Percentiles rank a stretch among this genome's conserved stretches.
These are phyloP conservation scores for Holothuria scabra DNA, from an alignment of 53 echinoderm and acorn worm species.

Conservation along the genomic window DNA sequence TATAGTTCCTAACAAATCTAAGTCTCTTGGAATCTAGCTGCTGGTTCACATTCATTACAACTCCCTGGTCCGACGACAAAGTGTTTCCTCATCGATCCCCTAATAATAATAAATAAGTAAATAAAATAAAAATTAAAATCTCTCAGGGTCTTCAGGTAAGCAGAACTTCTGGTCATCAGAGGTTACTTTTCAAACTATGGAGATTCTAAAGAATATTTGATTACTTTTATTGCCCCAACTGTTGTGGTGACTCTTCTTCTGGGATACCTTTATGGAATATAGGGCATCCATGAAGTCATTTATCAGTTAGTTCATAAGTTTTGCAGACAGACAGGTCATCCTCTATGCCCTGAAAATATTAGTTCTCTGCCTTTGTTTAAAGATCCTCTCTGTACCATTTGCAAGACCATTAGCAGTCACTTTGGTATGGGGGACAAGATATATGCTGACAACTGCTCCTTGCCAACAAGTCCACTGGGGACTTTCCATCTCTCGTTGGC, in stretches of 20 bases:
- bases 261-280: slow-evolving; percentile 14
- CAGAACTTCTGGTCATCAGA: neutral
- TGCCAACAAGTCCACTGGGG: slow-evolving; percentile 44
- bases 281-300: slow-evolving; percentile 7
- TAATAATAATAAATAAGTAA: too few relatives aligned
- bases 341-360: slow-evolving; percentile 28
- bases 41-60: too few relatives aligned
- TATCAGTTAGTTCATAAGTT: slow-evolving; percentile 23
- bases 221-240: slow-evolving; percentile 30
- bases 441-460: slow-evolving; percentile 34
- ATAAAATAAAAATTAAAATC: neutral
- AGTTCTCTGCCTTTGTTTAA: slow-evolving; percentile 19
- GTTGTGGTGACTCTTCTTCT: slow-evolving; percentile 17
- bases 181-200: slow-evolving; percentile 1
- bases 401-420: slow-evolving; percentile 42
- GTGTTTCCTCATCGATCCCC: too few relatives aligned
- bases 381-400: neutral
- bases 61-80: too few relatives aligned
- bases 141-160: neutral
- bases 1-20: too few relatives aligned
- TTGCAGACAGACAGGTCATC: slow-evolving; percentile 15
- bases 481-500: slow-evolving; percentile 40
- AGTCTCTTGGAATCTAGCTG: too few relatives aligned
- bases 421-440: slow-evolving; percentile 46
- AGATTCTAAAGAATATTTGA: slow-evolving; percentile 2